Base-by-base conservation (phyloP, 2,888 invertebrate species). In the Rhagium mordax region DNA sequence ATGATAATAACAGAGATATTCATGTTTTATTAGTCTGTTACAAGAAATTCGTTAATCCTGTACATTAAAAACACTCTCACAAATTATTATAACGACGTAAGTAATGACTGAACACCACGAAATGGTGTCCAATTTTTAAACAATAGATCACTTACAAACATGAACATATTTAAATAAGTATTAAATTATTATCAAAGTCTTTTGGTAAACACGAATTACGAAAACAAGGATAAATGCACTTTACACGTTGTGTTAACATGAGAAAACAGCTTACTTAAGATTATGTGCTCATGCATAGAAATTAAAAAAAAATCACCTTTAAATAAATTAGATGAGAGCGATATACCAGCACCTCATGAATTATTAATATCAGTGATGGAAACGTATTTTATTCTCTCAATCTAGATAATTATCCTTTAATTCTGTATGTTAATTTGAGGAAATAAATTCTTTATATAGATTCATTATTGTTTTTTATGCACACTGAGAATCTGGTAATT, bases 281-380 rank as follows among this genome's bases (percentile, higher is more conserved):
- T 27, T 27, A 27, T 16, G 21, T 51, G 6, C 49, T 62, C 21
- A 21, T 64, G 21, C 48, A 61, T 27, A 49, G 10, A 47, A 18
- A 51, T 20, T 13, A 60, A 60, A 62, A 62, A 47, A 47, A 62
- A 48, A 41, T 18, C 51, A 20, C 16, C 21, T 33, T 27, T 29
- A 71, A 76, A 78, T 79, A 77, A 79, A 78, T 77, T 74, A 79
- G 75, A 73, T 76, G 76, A 51, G 64, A 49, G 70, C 70, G 57
- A 75, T 75, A 78, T 78, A 74, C 69, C 62, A 64, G 70, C 68
- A 61, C 21, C 66, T 74, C 75, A 79, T 79, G 79, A 79, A 79
- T 79, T 75, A 79, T 79, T 74, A 73, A 78, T 78, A 65, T 72
- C 70, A 68, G 74, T 72, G 71, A 72, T 71, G 74, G 70, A 71